Base-by-base conservation (phyloP, 2,113 vertebrate species). In the Eptatretus burgeri region DNA sequence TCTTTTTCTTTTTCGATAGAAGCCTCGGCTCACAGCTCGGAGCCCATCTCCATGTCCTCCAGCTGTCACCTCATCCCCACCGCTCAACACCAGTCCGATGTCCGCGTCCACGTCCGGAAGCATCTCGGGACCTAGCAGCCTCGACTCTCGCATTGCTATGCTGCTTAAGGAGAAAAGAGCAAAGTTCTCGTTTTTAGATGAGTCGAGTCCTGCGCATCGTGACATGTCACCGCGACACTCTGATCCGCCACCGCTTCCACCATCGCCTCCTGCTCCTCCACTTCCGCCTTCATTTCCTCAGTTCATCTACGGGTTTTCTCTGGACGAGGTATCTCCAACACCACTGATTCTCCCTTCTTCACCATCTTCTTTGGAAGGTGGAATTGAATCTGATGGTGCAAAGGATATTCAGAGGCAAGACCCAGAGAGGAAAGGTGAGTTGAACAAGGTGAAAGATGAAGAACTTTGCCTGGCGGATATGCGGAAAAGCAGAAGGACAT, bases 61-160 rank as follows among this genome's bases (percentile, higher is more conserved):
- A 11, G n/a, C 56, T 60, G n/a, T 20, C 11, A n/a, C 56, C n/a
- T 20, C n/a, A n/a, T 20, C n/a, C 56, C 56, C 56, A n/a, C 56
- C 56, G 9, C 56, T 20, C 20, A n/a, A 20, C n/a, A 20, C 56
- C 56, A 17, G 56, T 12, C 56, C 56, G 11, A 20, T 20, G 56
- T 17, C n/a, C n/a, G 11, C 20, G n/a, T 12, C 56, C 56, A n/a
- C 12, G 56, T n/a, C 56, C 13, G 86, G 74, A 75, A 76, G 73
- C 77, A 78, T 53, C 27, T 41, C 27, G 7, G 27, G 27, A 41
- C 86, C 80, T 13, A 82, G 93, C 74, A 98, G 91, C 75, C 77
- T 98, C 73, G 91, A 98, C 71, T 93, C 91, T 0, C 81, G 91
- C 66, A 98, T 98, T 18, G 88, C 91, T 75, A 94, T 94, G 91